Evolutionary conservation across 1,140 invertebrate genomes (phyloP), one percentile per base, ranked within the genome.

Genomic region (Bombus affinis): DNA sequence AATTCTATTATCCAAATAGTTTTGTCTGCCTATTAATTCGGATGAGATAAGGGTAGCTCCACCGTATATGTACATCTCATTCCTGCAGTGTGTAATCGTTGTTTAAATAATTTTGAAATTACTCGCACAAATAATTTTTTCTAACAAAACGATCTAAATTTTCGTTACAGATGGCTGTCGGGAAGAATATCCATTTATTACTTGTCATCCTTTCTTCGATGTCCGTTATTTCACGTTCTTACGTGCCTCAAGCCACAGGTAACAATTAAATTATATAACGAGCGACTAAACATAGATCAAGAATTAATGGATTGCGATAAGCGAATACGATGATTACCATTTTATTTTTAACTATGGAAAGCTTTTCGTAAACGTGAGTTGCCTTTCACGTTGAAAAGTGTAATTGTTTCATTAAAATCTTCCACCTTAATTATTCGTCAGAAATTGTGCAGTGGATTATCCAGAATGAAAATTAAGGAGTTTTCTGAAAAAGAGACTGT

Each of bases 131-230:
- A 66, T 28, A 9, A 28, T 62, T n/a, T 39, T 12, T n/a, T 57
- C 25, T 35, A 35, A 35, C 37, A 8, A 59, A 80, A 82, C 47
- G 39, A 83, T 39, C 12, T 32, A 75, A 70, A 12, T 57, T 28
- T 80, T 77, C 65, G 70, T 91, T 91, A 44, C 92, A 95, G 94
- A 95, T 95, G 94, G 87, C 92, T 92, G 88, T 89, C 89, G 81
- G 87, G 89, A 94, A 93, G 83, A 87, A 83, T 86, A 81, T 93
- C 81, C 92, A 92, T 91, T 90, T 93, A 81, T 85, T 95, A 74
- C 78, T 95, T 86, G 90, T 92, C 82, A 92, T 94, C 59, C 85
- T 92, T 53, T 90, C 92, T 81, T 85, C 87, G 81, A 91, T 92
- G 81, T 93, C 90, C 73, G 92, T 92, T 83, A 92, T 93, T 86